Evolutionary conservation across 2,888 invertebrate species (phyloP).

Genomic region (Scrobipalpa atriplicella): DNA sequence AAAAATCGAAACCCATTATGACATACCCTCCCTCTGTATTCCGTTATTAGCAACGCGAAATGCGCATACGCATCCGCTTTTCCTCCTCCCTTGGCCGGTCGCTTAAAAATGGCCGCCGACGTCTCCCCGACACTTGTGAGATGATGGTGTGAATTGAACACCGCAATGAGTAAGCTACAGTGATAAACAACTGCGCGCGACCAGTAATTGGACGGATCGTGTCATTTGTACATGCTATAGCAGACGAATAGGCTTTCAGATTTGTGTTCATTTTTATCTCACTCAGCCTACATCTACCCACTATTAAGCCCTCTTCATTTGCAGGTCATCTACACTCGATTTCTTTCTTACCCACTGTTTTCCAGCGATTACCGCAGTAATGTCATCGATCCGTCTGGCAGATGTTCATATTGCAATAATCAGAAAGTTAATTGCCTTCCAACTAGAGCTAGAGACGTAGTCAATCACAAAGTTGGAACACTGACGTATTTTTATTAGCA

Average conservation of each 20-base stretch:
- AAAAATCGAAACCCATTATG: too few relatives aligned
- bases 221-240: conserved; percentile 38
- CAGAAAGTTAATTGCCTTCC: too few relatives aligned
- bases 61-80: neutral
- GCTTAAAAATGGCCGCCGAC: conserved; percentile 65
- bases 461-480: too few relatives aligned
- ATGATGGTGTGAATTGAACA: conserved; percentile 81
- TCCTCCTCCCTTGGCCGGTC: conserved; percentile 37
- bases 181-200: conserved; percentile 75
- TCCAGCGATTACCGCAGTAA: neutral
- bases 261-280: conserved; percentile 26
- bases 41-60: neutral
- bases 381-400: too few relatives aligned
- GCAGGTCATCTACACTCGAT: too few relatives aligned
- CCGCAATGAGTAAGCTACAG: conserved; percentile 74
- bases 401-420: too few relatives aligned
- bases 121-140: conserved; percentile 72
- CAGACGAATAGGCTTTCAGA: conserved; percentile 23
- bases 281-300: neutral
- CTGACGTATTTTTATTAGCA: too few relatives aligned
- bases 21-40: too few relatives aligned
- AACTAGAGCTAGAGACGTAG: too few relatives aligned
- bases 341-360: neutral
- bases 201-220: conserved; percentile 73
- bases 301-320: neutral